A percentile compares a stretch with the other conserved stretches of the same genome.
Evolutionary conservation across 2,113 vertebrate genomes (phyloP).

Genomic region (Dipodomys merriami): DNA sequence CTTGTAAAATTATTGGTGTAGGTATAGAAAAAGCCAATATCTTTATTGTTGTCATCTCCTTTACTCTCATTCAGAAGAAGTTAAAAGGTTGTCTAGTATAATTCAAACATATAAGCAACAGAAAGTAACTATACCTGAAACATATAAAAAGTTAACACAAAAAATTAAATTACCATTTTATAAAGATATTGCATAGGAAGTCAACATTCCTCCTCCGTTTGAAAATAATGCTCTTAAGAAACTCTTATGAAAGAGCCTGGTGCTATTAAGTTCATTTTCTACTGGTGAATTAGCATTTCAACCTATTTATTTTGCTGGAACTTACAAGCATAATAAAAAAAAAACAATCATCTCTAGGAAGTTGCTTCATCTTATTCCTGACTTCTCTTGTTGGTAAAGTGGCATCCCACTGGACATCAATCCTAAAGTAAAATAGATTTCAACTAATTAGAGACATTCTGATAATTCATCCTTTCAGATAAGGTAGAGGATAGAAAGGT

Average conservation of each 20-base stretch:
- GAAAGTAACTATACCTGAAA: conserved; percentile 24
- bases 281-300: conserved; percentile 25
- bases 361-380: conserved; percentile 16
- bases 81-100: conserved; percentile 26
- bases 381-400: conserved; percentile 60
- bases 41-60: background rate
- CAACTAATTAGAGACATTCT: conserved; percentile 26
- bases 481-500: conserved; percentile 75
- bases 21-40: background rate
- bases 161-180: conserved; percentile 44
- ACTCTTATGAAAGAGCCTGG: background rate
- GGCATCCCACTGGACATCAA: conserved; percentile 35
- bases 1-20: background rate
- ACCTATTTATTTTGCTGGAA: conserved; percentile 27
- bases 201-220: conserved; percentile 39
- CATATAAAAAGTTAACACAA: conserved; percentile 9
- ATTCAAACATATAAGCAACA: conserved; percentile 58
- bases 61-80: conserved; percentile 31
- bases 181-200: conserved; percentile 23
- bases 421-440: conserved; percentile 52
- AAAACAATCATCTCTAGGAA: conserved; percentile 28
- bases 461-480: conserved; percentile 62
- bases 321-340: conserved; percentile 30
- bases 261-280: background rate
- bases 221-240: background rate